Evolutionary conservation across 2,797 vertebrate genomes (phyloP).

Genomic region (Dicrostonyx torquatus): DNA sequence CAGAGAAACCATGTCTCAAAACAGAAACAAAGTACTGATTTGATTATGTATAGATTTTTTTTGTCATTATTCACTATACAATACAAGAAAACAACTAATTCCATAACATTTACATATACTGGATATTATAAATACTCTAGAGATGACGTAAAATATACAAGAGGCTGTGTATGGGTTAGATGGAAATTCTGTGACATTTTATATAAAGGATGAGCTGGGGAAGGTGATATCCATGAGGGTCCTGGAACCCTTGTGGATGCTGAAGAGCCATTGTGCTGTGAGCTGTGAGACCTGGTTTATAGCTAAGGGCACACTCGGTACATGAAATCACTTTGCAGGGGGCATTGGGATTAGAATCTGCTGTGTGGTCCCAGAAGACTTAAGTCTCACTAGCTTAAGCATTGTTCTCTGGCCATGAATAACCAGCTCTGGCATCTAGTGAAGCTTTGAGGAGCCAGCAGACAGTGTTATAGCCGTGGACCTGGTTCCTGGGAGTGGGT

Average conservation of each 20-base stretch:
- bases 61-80: neutral
- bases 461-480: neutral
- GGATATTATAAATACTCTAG: neutral
- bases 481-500: neutral
- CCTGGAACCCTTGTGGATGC: neutral
- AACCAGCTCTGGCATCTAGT: neutral
- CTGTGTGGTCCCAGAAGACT: neutral
- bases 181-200: neutral
- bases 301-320: neutral
- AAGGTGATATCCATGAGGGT: neutral
- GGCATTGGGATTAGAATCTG: neutral
- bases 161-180: neutral
- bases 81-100: neutral
- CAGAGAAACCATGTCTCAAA: neutral
- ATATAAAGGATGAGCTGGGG: neutral
- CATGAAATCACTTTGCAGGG: slow-evolving; percentile 2
- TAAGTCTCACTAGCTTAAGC: neutral
- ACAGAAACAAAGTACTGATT: neutral
- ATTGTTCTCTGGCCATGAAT: neutral
- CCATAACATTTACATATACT: neutral
- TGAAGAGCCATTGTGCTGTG: neutral
- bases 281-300: neutral
- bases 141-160: neutral
- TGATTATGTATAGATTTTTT: neutral
- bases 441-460: neutral